phyloP scores from a whole-genome alignment of 2,113 vertebrate genomes.

The Meriones unguiculatus region DNA sequence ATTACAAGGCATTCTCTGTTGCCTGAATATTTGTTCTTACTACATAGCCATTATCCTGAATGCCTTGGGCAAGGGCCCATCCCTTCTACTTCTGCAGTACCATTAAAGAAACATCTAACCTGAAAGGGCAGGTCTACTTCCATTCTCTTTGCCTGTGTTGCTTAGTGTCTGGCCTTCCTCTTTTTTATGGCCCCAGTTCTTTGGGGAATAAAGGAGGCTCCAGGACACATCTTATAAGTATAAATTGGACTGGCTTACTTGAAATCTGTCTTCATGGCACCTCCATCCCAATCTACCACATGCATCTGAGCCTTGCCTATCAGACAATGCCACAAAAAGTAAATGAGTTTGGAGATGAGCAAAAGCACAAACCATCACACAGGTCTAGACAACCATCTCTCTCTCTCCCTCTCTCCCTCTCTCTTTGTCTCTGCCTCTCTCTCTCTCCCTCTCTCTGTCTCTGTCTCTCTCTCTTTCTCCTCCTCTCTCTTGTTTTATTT shows the following conservation, averaged over 20 bases:
- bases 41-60: not conserved
- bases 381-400: not conserved
- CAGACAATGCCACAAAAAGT: not conserved
- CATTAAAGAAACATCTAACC: not conserved
- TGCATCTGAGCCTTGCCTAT: not conserved
- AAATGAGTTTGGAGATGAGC: not conserved
- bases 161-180: not conserved
- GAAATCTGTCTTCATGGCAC: not conserved
- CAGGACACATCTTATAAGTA: not conserved
- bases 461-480: not conserved
- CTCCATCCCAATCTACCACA: not conserved
- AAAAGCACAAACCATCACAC: not conserved
- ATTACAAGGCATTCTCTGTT: not conserved
- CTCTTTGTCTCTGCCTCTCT: fast-evolving
- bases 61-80: not conserved
- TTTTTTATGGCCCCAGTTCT: not conserved
- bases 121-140: not conserved
- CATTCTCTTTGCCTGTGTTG: not conserved
- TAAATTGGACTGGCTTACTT: not conserved
- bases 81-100: not conserved
- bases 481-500: not conserved
- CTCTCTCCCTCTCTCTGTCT: fast-evolving
- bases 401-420: fast-evolving
- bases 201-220: not conserved
- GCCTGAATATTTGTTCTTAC: not conserved